Conservation (phyloP, 2,113 vertebrate genomes). For the Oncorhynchus mykiss region DNA sequence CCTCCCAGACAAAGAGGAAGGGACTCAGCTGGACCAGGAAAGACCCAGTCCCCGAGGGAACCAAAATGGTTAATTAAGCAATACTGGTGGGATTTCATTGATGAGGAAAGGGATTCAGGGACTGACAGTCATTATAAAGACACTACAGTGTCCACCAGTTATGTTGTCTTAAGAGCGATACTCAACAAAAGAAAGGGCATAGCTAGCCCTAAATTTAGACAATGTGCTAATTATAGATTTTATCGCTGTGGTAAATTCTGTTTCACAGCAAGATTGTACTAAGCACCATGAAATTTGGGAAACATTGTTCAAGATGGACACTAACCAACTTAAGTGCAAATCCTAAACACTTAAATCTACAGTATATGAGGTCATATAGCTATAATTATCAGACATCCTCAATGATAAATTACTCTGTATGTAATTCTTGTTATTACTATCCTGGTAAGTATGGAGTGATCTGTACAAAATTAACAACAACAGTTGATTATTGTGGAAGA, state of each 20-base stretch:
- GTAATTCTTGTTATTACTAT: not conserved
- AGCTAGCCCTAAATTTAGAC: not conserved
- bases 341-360: not conserved
- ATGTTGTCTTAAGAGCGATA: not conserved
- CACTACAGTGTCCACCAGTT: not conserved
- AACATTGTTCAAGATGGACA: too few relatives aligned
- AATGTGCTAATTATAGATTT: constrained; percentile 1
- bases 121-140: not conserved
- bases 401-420: too few relatives aligned
- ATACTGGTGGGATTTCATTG: constrained; percentile 42
- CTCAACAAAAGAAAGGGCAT: not conserved
- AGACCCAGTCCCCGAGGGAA: constrained; percentile 57
- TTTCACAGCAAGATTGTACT: not conserved
- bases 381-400: not conserved
- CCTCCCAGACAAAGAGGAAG: constrained; percentile 56
- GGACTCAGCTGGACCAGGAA: constrained; percentile 55
- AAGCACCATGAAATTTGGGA: too few relatives aligned
- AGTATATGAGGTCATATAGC: not conserved
- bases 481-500: not conserved
- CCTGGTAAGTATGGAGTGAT: not conserved
- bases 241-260: not conserved
- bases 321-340: not conserved
- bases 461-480: not conserved
- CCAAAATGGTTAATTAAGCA: constrained; percentile 47
- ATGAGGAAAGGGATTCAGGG: constrained; percentile 38